Evolutionary conservation across 2,888 invertebrate genomes (phyloP), one percentile per base, ranked within the genome.

Genomic region (Mylabris sibirica): DNA sequence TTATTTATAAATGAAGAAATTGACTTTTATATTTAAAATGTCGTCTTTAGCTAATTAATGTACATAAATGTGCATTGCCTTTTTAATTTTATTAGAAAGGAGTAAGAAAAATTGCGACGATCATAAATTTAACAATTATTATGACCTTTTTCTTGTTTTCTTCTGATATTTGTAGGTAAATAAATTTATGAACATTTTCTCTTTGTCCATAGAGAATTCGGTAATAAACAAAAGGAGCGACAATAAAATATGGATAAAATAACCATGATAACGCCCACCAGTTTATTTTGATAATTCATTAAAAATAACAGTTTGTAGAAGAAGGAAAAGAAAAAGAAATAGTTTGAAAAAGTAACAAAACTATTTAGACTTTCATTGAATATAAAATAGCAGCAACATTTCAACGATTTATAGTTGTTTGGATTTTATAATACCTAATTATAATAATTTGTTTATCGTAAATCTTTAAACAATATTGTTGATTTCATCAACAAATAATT

Each of bases 381-480:
- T 44, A 44, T 8, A 44, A 44, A 44, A 44, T 17, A 44, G 17
- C 17, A 44, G 44, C 17, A n/a, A 44, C 44, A 44, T 44, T 44
- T 44, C 44, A 44, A 17, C n/a, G n/a, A n/a, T 44, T 44, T n/a
- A 44, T 44, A 44, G 44, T 44, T 44, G 44, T 44, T 44, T 44
- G n/a, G 44, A 44, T n/a, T 44, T 44, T 44, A 44, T 44, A 44
- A 44, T 44, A 44, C 17, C n/a, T 44, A n/a, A 44, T 44, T 44
- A 44, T 44, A 44, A 44, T 44, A n/a, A 44, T 44, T 44, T 44
- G n/a, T 17, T n/a, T 44, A 44, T 44, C 17, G n/a, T 44, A 44
- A 17, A 44, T 44, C 6, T 38, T 38, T 11, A 14, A 14, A 5
- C 12, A 6, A 38, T 14, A 3, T 44, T 44, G n/a, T n/a, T 3